These are phyloP conservation scores for Chloroceryle inda DNA, from an alignment of 2,797 vertebrate genomes.

Conservation along the genomic window DNA sequence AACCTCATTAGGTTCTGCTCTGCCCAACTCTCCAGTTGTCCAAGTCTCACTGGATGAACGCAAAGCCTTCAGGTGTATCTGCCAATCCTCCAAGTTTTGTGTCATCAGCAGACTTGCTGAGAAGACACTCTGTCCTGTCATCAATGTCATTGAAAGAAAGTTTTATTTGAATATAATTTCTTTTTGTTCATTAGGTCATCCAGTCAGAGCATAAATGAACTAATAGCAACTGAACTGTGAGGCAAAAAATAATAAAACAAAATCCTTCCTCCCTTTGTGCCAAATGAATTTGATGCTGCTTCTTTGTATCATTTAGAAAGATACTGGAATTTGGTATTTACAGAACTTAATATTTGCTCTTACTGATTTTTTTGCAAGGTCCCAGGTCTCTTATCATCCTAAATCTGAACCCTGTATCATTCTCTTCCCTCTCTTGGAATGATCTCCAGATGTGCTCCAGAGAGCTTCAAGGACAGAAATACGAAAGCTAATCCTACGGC, in stretches of 20 bases:
- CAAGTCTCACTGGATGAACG: too few species aligned
- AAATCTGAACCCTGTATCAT: conserved; percentile 3
- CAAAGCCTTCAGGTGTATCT: too few species aligned
- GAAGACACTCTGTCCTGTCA: too few species aligned
- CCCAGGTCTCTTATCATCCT: conserved; percentile 30
- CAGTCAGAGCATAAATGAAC: not conserved
- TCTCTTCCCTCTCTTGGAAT: conserved; percentile 35
- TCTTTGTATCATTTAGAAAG: not conserved
- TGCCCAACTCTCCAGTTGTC: too few species aligned
- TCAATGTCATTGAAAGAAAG: not conserved
- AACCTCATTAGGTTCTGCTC: too few species aligned
- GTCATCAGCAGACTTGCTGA: too few species aligned
- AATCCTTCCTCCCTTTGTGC: not conserved
- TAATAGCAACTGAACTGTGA: not conserved
- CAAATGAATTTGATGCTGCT: not conserved
- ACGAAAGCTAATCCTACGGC: conserved; percentile 27
- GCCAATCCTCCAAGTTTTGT: too few species aligned
- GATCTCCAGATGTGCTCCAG: conserved; percentile 59
- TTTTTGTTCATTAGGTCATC: not conserved
- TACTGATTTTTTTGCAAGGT: not conserved
- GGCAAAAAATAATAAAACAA: not conserved
- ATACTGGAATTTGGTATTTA: not conserved
- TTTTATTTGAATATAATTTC: conserved; percentile 14
- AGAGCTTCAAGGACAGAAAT: conserved; percentile 54
- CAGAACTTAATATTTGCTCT: not conserved